phyloP scores from a whole-genome alignment of 2,797 vertebrate species.

The Tadarida brasiliensis region DNA sequence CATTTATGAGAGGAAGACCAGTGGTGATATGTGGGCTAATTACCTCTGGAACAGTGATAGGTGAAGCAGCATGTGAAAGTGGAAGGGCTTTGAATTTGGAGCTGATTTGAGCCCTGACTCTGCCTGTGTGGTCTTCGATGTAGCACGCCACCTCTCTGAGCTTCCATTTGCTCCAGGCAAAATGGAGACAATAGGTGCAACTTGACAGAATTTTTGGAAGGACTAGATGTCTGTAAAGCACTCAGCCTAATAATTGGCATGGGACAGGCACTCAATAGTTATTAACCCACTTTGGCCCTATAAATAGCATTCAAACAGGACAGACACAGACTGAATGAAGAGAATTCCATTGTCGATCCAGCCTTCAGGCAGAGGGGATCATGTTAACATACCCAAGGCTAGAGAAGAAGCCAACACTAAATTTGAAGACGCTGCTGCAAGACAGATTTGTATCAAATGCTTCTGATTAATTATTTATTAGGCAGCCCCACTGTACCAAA shows the following conservation, averaged over 20 bases:
- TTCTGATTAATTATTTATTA: conserved; percentile 77
- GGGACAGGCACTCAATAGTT: conserved; percentile 59
- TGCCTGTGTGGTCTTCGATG: neutral
- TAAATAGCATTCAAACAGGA: conserved; percentile 67
- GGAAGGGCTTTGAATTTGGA: neutral
- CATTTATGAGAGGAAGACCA: neutral
- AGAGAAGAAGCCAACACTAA: conserved; percentile 49
- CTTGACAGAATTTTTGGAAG: neutral
- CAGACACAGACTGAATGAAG: neutral
- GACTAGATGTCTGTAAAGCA: neutral
- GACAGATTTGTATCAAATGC: conserved; percentile 64
- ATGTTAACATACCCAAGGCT: neutral
- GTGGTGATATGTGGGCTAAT: neutral
- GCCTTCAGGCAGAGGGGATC: neutral
- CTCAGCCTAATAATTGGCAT: neutral
- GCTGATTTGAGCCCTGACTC: neutral
- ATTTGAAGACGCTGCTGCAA: conserved; percentile 25
- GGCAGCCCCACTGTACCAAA: conserved; percentile 35
- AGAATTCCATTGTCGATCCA: conserved; percentile 22
- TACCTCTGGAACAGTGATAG: conserved; percentile 18
- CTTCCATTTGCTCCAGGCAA: neutral
- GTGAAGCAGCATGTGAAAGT: neutral
- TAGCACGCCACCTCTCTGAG: neutral
- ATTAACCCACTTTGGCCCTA: conserved; percentile 61
- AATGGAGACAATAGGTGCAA: neutral